These are phyloP conservation scores for Platichthys stellatus DNA, from an alignment of 2,113 vertebrate genomes.

Conservation along the genomic window DNA sequence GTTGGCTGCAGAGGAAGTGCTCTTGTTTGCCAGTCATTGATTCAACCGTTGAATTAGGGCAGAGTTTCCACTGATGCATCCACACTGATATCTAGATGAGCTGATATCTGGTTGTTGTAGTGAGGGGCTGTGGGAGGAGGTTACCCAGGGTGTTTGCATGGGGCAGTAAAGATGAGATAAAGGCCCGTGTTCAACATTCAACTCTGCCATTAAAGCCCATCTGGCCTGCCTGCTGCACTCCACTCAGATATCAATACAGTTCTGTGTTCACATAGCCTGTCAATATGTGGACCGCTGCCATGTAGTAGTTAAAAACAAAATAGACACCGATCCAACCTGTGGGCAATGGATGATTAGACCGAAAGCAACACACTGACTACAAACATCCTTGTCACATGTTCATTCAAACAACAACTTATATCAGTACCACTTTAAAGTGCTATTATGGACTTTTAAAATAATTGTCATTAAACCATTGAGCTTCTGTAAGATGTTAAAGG, in stretches of 20 bases:
- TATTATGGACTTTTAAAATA: too few relatives aligned
- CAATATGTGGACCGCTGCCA: conserved; percentile 15
- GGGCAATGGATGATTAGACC: not conserved
- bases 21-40: conserved; percentile 64
- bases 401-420: too few relatives aligned
- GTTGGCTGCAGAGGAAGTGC: conserved; percentile 35
- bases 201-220: conserved; percentile 50
- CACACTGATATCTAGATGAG: conserved; percentile 6
- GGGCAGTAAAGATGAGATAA: conserved; percentile 69
- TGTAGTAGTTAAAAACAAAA: not conserved
- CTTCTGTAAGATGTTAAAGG: not conserved
- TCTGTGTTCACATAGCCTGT: conserved; percentile 50
- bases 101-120: not conserved
- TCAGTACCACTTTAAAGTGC: too few relatives aligned
- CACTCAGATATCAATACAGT: conserved; percentile 34
- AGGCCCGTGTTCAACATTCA: conserved; percentile 9
- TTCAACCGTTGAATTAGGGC: conserved; percentile 28
- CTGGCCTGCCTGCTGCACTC: conserved; percentile 30
- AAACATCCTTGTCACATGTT: not conserved
- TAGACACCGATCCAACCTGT: not conserved
- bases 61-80: conserved; percentile 23
- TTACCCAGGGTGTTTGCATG: conserved; percentile 60
- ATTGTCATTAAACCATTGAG: not conserved
- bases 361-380: not conserved
- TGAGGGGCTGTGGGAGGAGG: not conserved